These are phyloP conservation scores for Arge pagana DNA, from an alignment of 2,888 invertebrate genomes.

Conservation along the genomic window DNA sequence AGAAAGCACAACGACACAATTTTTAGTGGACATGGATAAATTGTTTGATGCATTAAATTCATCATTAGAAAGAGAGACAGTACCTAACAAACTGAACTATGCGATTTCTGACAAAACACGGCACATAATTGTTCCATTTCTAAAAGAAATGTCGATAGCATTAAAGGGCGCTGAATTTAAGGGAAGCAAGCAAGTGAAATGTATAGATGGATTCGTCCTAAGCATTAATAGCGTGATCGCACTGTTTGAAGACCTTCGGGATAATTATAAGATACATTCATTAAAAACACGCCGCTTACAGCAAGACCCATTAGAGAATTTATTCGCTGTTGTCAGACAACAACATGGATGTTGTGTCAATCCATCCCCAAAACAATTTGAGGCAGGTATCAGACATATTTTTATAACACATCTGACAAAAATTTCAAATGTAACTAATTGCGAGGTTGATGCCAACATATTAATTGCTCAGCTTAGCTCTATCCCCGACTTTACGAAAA, in stretches of 20 bases:
- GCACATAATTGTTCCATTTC: neutral
- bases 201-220: neutral
- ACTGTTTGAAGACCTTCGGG: neutral
- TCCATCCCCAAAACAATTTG: neutral
- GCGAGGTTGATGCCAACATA: neutral
- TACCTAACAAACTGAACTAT: neutral
- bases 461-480: neutral
- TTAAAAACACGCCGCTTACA: neutral
- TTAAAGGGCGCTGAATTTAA: neutral
- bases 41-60: conserved; percentile 12
- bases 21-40: conserved; percentile 6
- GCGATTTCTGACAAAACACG: too few species aligned
- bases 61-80: neutral
- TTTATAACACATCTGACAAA: neutral
- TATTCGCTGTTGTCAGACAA: neutral
- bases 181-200: neutral
- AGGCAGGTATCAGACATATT: neutral
- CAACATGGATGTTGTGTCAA: neutral
- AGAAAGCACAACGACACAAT: conserved; percentile 8
- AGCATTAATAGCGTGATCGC: neutral
- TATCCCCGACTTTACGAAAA: neutral
- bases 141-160: neutral
- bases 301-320: neutral
- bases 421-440: neutral
- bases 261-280: neutral